A percentile compares a stretch with the other conserved stretches of the same genome.
These are phyloP conservation scores for Scelioninae gen. 1 DNA, from an alignment of 2,888 invertebrate genomes.

Conservation along the genomic window DNA sequence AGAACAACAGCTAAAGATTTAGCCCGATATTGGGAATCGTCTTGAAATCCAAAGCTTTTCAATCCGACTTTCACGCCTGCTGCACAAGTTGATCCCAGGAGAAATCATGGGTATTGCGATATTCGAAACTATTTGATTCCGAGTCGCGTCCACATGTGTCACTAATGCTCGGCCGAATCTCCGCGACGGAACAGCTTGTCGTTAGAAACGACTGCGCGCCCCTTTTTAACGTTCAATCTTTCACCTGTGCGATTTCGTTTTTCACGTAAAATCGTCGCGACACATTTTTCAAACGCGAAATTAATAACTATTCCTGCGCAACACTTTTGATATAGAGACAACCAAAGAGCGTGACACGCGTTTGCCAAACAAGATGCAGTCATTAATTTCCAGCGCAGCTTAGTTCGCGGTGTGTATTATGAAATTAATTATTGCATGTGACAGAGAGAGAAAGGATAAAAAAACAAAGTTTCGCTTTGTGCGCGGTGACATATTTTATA, in stretches of 20 bases:
- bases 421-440: background rate
- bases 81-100: slow-evolving; percentile 63
- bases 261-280: slow-evolving; percentile 27
- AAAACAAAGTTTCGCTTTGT: background rate
- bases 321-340: background rate
- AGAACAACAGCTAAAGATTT: slow-evolving; percentile 35
- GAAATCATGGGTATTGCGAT: slow-evolving; percentile 60
- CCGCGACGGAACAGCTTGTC: slow-evolving; percentile 39
- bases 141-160: slow-evolving; percentile 58
- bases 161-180: slow-evolving; percentile 55
- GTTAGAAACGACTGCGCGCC: slow-evolving; percentile 40
- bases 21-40: slow-evolving; percentile 46
- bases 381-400: slow-evolving; percentile 4
- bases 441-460: background rate
- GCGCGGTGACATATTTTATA: background rate
- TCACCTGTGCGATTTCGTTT: slow-evolving; percentile 33
- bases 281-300: slow-evolving; percentile 32
- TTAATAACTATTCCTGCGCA: slow-evolving; percentile 5
- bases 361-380: background rate
- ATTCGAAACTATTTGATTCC: slow-evolving; percentile 62
- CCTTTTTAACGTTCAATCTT: slow-evolving; percentile 45
- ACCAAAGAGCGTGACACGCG: background rate
- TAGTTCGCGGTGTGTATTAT: slow-evolving; percentile 5
- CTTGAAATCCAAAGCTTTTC: slow-evolving; percentile 37
- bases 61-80: slow-evolving; percentile 46